These are phyloP conservation scores for Taphrorychus bicolor DNA, from an alignment of 2,888 invertebrate species.

Conservation along the genomic window DNA sequence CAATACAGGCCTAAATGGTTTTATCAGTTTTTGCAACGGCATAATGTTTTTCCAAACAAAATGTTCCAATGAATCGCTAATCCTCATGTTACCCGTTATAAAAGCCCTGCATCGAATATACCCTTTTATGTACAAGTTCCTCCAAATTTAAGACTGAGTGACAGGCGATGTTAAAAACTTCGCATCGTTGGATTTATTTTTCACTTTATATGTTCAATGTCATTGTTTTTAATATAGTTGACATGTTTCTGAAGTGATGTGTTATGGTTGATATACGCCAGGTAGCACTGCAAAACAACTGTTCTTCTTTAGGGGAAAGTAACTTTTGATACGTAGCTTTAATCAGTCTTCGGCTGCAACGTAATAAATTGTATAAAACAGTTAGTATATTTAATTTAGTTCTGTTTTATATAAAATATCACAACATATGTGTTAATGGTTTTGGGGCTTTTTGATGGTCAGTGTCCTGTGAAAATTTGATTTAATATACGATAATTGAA, in stretches of 20 bases:
- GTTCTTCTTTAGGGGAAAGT: background rate
- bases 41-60: background rate
- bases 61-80: background rate
- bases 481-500: constrained; percentile 1
- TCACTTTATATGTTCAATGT: constrained; percentile 12
- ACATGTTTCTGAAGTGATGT: constrained; percentile 17
- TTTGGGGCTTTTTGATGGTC: background rate
- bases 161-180: constrained; percentile 14
- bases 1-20: background rate
- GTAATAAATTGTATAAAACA: background rate
- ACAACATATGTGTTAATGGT: background rate
- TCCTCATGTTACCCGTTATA: background rate
- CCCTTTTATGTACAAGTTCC: background rate
- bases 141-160: constrained; percentile 15
- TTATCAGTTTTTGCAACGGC: background rate
- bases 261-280: background rate
- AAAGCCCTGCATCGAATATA: background rate
- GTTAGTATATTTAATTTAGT: background rate
- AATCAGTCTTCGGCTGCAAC: background rate
- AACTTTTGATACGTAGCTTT: background rate
- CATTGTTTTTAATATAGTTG: constrained; percentile 23
- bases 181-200: constrained; percentile 16
- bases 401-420: background rate
- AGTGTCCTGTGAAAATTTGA: constrained; percentile 1
- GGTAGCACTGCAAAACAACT: background rate